Percentiles rank a stretch among this genome's conserved stretches.
phyloP scores from a whole-genome alignment of 1,140 invertebrate genomes.

The Listronotus oregonensis region DNA sequence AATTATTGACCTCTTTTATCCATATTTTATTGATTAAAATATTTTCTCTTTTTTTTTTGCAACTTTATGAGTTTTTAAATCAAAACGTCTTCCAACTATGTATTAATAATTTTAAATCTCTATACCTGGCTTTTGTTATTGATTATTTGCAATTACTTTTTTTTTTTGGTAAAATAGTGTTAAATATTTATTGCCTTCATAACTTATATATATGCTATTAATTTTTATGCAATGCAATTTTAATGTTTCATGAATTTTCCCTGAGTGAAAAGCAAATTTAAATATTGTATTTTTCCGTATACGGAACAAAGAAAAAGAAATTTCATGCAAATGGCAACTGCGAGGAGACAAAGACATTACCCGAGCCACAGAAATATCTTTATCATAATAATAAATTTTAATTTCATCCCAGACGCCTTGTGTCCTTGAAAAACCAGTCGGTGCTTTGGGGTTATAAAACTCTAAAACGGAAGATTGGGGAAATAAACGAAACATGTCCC shows the following conservation, averaged over 20 bases:
- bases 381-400: conserved; percentile 34
- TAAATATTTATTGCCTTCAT: too few relatives aligned
- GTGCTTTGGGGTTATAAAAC: conserved; percentile 36
- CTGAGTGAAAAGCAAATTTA: conserved; percentile 12
- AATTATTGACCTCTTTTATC: too few relatives aligned
- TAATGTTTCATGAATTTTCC: conserved; percentile 4
- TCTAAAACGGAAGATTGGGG: conserved; percentile 43
- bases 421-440: conserved; percentile 39
- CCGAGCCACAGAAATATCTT: conserved; percentile 23
- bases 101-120: too few relatives aligned
- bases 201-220: too few relatives aligned
- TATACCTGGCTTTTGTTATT: too few relatives aligned
- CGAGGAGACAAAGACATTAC: conserved; percentile 19
- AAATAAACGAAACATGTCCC: conserved; percentile 47
- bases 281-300: conserved; percentile 10
- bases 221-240: too few relatives aligned
- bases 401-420: conserved; percentile 32
- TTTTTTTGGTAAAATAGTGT: too few relatives aligned
- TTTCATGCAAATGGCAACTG: conserved; percentile 5
- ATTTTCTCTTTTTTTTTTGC: too few relatives aligned
- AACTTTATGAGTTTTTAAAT: too few relatives aligned
- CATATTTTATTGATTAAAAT: too few relatives aligned
- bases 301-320: conserved; percentile 18
- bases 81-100: too few relatives aligned
- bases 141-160: too few relatives aligned